Evolutionary conservation across 2,888 invertebrate genomes (phyloP), one percentile per base, ranked within the genome.

Genomic region (Hypomecis atomaria): DNA sequence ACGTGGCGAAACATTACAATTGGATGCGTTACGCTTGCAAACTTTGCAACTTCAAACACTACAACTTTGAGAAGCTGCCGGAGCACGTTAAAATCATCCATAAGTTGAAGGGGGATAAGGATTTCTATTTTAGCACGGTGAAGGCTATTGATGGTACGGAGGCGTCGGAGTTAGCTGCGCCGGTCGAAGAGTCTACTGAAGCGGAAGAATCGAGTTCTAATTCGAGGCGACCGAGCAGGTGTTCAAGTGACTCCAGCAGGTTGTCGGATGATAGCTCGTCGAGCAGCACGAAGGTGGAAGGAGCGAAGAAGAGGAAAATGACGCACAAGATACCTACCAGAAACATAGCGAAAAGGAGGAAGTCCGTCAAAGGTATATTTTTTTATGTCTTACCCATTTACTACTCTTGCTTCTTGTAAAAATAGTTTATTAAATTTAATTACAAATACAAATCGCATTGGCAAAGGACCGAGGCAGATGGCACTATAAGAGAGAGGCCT

Each of bases 21-120:
- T 96, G 96, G 95, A 94, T 95, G 75, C 94, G 96, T 37, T 97
- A 95, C 79, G 95, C 95, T 61, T 97, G 97, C 79, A 95, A 94
- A 76, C 84, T 95, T 13, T 97, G 97, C 83, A 93, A 94, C 56
- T 96, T 94, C 77, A 94, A 95, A 77, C 94, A 95, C 65, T 96
- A 95, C 71, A 88, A 94, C 10, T 95, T 95, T 72, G 94, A 94
- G 53, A 95, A 95, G 70, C 94, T 96, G 49, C 93, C 94, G 0
- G 94, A 94, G 66, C 96, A 96, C 78, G 94, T 95, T 0, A 94
- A 94, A 71, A 89, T 93, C 67, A 90, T 93, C 0, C 96, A 96
- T 78, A 94, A 94, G 72, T 88, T 95, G 40, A 94, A 93, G 59
- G 90, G 92, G 5, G 94, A 94, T 73, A 88, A 88, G 7, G 94